These are phyloP conservation scores for Sebastes goodei DNA, from an alignment of 2,797 vertebrate genomes.

Conservation along the genomic window DNA sequence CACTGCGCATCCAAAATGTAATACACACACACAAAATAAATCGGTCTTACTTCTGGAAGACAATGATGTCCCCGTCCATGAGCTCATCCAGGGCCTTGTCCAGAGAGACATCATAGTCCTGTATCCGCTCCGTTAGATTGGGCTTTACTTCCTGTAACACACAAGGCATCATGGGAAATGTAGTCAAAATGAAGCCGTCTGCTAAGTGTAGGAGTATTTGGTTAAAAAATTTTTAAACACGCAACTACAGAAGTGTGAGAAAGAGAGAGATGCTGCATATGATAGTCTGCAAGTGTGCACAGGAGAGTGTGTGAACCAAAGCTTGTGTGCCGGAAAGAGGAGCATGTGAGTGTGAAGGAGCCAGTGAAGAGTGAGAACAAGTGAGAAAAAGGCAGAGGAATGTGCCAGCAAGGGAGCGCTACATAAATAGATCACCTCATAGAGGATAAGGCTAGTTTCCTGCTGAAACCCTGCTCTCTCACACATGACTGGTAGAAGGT, in stretches of 20 bases:
- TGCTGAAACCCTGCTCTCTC: conserved; percentile 99
- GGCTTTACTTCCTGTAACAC: conserved; percentile 97
- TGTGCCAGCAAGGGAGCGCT: conserved; percentile 14
- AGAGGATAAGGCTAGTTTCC: conserved; percentile 99
- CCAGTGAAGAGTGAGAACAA: conserved; percentile 2
- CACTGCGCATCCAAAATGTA: not conserved
- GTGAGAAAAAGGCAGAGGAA: conserved; percentile 8
- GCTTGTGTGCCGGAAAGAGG: conserved; percentile 1
- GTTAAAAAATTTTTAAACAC: not conserved
- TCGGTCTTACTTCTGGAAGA: conserved; percentile 95
- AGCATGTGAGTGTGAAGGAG: not conserved
- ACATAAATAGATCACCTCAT: conserved; percentile 89
- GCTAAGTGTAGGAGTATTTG: not conserved
- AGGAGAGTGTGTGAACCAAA: not conserved
- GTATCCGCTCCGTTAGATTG: conserved; percentile 99
- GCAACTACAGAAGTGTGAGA: not conserved
- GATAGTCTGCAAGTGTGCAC: not conserved
- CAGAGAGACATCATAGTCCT: conserved; percentile 98
- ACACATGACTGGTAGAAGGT: conserved; percentile 99
- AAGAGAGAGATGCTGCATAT: not conserved
- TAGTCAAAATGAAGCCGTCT: not conserved
- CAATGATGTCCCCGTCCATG: conserved; percentile 99
- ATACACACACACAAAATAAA: conserved; percentile 2
- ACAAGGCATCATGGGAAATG: conserved; percentile 4
- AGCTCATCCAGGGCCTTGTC: conserved; percentile 99